Evolutionary conservation across 2,888 invertebrate species (phyloP).

Genomic region (Idaea aversata): DNA sequence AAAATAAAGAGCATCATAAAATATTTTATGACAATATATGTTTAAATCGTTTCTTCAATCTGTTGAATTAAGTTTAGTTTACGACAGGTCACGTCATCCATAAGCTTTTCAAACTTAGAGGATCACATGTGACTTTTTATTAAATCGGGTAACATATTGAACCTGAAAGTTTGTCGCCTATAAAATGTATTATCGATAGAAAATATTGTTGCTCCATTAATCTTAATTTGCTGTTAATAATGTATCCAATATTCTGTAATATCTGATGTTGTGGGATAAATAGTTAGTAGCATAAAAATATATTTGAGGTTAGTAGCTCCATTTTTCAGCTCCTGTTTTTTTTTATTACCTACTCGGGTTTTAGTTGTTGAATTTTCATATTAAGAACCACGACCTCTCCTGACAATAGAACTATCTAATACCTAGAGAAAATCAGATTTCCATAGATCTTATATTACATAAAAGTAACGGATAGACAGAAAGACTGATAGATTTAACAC

Average conservation of each 20-base stretch:
- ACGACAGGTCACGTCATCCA: background rate
- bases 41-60: background rate
- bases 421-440: too few relatives aligned
- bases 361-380: too few relatives aligned
- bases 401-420: too few relatives aligned
- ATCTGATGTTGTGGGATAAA: background rate
- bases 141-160: slow-evolving; percentile 52
- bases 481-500: too few relatives aligned
- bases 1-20: background rate
- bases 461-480: too few relatives aligned
- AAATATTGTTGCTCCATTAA: slow-evolving; percentile 32
- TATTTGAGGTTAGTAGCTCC: too few relatives aligned
- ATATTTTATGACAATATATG: background rate
- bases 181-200: slow-evolving; percentile 42
- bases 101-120: background rate
- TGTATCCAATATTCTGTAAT: background rate
- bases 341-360: too few relatives aligned
- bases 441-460: too few relatives aligned
- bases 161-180: slow-evolving; percentile 37
- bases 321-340: too few relatives aligned
- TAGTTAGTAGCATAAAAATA: too few relatives aligned
- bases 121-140: slow-evolving; percentile 41
- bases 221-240: slow-evolving; percentile 28
- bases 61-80: background rate
- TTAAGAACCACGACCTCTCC: too few relatives aligned